Evolutionary conservation across 1,140 invertebrate species (phyloP).

Genomic region (Papilio polytes): DNA sequence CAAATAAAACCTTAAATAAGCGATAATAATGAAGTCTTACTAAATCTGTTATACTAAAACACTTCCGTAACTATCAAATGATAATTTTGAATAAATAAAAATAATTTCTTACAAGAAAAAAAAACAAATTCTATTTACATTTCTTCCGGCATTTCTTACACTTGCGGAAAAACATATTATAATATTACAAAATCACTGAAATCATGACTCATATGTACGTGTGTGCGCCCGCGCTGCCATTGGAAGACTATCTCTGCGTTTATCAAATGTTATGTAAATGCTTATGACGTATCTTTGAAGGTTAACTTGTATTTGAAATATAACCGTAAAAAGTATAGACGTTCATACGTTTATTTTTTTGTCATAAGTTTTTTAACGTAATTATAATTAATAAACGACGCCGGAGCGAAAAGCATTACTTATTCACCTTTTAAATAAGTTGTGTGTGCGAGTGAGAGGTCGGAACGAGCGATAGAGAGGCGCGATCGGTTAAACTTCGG

Average conservation of each 20-base stretch:
- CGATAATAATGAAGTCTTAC: neutral
- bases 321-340: too few relatives aligned
- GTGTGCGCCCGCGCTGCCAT: neutral
- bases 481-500: too few relatives aligned
- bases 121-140: constrained; percentile 59
- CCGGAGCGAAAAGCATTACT: too few relatives aligned
- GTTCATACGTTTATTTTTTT: too few relatives aligned
- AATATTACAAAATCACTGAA: constrained; percentile 10
- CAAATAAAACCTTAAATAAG: neutral
- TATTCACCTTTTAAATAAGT: too few relatives aligned
- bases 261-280: constrained; percentile 37
- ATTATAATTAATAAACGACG: too few relatives aligned
- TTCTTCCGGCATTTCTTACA: constrained; percentile 69
- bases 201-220: constrained; percentile 33
- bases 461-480: too few relatives aligned
- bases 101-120: too few relatives aligned
- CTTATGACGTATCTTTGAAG: neutral
- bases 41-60: too few relatives aligned
- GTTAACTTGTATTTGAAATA: neutral
- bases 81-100: too few relatives aligned
- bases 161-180: constrained; percentile 68
- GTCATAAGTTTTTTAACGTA: too few relatives aligned
- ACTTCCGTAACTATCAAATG: neutral
- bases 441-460: too few relatives aligned
- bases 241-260: constrained; percentile 4